Conservation (phyloP, 1,140 invertebrate genomes). For the Myzus persicae region DNA sequence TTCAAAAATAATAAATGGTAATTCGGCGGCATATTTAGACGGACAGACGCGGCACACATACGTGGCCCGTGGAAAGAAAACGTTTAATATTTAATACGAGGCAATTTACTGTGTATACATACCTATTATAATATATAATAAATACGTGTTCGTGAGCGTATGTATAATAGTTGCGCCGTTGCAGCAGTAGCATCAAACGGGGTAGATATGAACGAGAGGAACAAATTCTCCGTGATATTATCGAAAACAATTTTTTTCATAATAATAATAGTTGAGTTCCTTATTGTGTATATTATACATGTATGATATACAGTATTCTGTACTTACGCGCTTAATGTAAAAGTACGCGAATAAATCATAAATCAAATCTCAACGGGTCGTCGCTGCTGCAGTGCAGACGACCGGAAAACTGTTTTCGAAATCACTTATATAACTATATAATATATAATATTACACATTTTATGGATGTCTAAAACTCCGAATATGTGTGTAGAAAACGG, state of each 20-base stretch:
- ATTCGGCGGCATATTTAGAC: constrained; percentile 29
- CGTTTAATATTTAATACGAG: constrained; percentile 45
- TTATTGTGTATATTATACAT: background rate
- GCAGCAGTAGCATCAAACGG: background rate
- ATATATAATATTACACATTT: background rate
- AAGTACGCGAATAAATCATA: background rate
- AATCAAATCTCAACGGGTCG: constrained; percentile 9
- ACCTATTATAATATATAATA: background rate
- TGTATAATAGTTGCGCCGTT: background rate
- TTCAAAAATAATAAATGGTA: background rate
- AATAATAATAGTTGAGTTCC: background rate
- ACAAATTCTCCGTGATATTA: background rate
- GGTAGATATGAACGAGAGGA: background rate
- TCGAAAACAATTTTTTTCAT: background rate
- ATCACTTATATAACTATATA: constrained; percentile 1
- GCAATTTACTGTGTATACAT: background rate
- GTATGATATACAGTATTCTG: background rate
- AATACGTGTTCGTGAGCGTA: background rate
- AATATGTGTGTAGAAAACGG: background rate
- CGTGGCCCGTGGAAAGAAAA: background rate
- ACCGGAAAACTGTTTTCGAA: background rate
- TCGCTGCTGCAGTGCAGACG: background rate
- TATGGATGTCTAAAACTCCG: background rate
- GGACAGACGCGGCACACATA: background rate
- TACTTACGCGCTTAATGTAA: background rate